phyloP scores from a whole-genome alignment of 2,797 vertebrate genomes.

The Sebastes itinus region DNA sequence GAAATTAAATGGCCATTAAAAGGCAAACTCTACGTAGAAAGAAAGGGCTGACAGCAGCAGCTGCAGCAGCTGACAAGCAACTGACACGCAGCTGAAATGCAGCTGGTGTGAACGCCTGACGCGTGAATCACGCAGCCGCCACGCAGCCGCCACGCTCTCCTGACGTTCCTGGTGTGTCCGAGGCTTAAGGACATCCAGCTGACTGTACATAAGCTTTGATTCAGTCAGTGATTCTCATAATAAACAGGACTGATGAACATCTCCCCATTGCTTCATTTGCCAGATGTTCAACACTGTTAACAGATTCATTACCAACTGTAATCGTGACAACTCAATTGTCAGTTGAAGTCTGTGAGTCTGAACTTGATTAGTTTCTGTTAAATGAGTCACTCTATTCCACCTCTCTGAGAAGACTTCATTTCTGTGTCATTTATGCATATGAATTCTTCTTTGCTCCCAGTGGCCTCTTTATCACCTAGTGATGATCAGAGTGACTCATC shows the following conservation, averaged over 20 bases:
- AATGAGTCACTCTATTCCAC: conserved; percentile 52
- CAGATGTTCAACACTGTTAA: conserved; percentile 21
- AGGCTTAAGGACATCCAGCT: not conserved
- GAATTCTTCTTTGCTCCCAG: conserved; percentile 43
- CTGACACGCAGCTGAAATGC: too few relatives aligned
- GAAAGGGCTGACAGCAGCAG: too few relatives aligned
- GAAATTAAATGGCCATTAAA: too few relatives aligned
- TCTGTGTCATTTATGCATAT: conserved; percentile 45
- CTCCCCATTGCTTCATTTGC: conserved; percentile 38
- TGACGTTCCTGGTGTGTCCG: too few relatives aligned
- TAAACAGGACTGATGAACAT: conserved; percentile 8
- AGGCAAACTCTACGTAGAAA: too few relatives aligned
- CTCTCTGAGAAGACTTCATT: conserved; percentile 45
- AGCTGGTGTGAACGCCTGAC: too few relatives aligned
- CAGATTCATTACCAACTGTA: conserved; percentile 29
- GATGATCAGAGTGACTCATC: conserved; percentile 58
- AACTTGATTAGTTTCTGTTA: conserved; percentile 46
- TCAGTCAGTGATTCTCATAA: not conserved
- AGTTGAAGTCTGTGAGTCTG: conserved; percentile 8
- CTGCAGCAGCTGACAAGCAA: too few relatives aligned
- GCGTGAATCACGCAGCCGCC: too few relatives aligned
- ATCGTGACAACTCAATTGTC: conserved; percentile 35
- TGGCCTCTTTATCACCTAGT: conserved; percentile 53
- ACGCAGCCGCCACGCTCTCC: too few relatives aligned
- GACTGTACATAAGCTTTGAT: not conserved